Percentiles rank a stretch among this genome's conserved stretches.
Conservation (phyloP, 2,797 vertebrate genomes). For the Eidolon dupreanum region DNA sequence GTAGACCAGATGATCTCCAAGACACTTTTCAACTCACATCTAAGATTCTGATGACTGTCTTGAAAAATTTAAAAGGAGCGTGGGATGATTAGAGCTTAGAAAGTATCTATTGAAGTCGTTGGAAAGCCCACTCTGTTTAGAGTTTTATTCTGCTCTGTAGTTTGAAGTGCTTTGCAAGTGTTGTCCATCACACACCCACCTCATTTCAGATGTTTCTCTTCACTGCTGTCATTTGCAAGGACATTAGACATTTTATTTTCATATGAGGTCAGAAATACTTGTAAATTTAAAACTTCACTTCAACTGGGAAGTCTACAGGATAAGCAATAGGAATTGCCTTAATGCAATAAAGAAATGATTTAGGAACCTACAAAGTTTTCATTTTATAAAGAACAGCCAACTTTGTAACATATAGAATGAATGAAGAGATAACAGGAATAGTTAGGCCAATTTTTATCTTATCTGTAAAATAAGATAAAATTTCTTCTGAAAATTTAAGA, state of each 20-base stretch:
- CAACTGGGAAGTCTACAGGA: not conserved
- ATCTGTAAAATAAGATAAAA: not conserved
- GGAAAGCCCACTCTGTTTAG: not conserved
- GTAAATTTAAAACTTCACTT: constrained; percentile 10
- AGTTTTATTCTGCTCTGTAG: not conserved
- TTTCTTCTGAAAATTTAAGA: constrained; percentile 70
- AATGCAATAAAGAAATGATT: not conserved
- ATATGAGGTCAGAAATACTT: not conserved
- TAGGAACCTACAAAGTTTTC: not conserved
- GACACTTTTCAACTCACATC: not conserved
- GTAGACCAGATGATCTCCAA: not conserved
- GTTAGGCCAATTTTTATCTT: not conserved
- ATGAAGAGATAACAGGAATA: not conserved
- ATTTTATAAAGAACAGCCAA: not conserved
- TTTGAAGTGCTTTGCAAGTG: too few relatives aligned
- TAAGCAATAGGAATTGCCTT: not conserved
- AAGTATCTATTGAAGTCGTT: rapidly evolving
- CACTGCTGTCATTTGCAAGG: too few relatives aligned
- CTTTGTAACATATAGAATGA: not conserved
- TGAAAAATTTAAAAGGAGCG: not conserved
- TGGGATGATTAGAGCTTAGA: not conserved
- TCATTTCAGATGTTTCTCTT: not conserved
- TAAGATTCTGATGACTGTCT: not conserved
- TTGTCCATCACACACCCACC: rapidly evolving
- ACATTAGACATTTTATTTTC: not conserved